Evolutionary conservation across 2,888 invertebrate genomes (phyloP).

Genomic region (Nowickia ferox): DNA sequence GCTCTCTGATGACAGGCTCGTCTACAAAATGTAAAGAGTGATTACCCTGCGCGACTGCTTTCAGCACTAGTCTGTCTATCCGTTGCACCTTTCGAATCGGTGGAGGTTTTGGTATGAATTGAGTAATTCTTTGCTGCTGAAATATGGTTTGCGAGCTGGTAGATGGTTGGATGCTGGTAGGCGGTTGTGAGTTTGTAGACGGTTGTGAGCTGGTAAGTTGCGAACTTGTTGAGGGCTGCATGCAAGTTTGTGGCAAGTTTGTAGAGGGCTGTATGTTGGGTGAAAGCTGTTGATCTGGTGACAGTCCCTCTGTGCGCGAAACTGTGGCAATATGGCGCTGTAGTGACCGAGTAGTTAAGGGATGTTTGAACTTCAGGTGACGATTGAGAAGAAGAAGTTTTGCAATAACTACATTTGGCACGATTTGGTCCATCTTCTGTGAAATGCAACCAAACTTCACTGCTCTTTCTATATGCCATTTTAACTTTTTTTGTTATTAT

Average conservation of each 20-base stretch:
- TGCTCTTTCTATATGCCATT: no score
- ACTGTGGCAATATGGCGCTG: neutral
- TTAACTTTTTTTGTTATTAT: no score
- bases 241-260: neutral
- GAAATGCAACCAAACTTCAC: no score
- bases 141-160: no score
- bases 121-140: no score
- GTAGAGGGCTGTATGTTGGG: neutral
- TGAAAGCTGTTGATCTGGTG: neutral
- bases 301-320: conserved; percentile 4
- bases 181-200: no score
- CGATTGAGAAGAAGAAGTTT: no score
- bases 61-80: neutral
- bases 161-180: no score
- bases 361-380: no score
- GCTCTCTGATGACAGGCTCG: neutral
- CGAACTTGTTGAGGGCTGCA: neutral
- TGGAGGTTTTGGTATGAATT: neutral
- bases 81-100: neutral
- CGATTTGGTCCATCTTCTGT: no score
- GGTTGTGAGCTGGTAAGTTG: no score
- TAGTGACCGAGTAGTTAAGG: neutral
- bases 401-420: no score
- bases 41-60: neutral
- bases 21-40: neutral